Base-by-base conservation (phyloP, 2,113 vertebrate species). In the Mesoclemmys tuberculata region DNA sequence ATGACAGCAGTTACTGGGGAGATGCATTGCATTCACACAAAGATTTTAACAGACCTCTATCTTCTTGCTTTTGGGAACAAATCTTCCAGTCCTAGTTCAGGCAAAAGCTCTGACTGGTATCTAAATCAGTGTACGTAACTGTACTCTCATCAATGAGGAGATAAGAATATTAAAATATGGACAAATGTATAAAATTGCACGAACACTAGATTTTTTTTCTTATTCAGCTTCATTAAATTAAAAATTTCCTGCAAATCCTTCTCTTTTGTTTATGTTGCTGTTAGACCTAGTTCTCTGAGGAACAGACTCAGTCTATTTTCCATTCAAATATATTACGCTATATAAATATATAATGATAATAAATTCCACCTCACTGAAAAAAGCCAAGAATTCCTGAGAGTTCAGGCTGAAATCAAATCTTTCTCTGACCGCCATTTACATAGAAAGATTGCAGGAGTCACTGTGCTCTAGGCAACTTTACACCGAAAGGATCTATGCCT, bases 311-410 rank as follows among this genome's bases (percentile, higher is more conserved):
- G 12, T 49, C 46, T 90, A 1, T 79, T 95, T 94, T 85, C 41
- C 87, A 54, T 10, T 84, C 52, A 27, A 68, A 68, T 68, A n/a
- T 9, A n/a, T 68, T 3, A 41, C 89, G 29, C 51, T 12, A 5
- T 93, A 41, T 79, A 94, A 89, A 93, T 89, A 51, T 9, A 90
- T 85, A 95, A 93, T 64, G 61, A 64, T 75, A 87, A 89, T 87
- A n/a, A 0, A 87, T 58, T 7, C 9, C 52, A 4, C 80, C 93
- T 85, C 93, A 21, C 55, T 2, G 91, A 93, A 91, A 6, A 5
- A 68, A 16, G 49, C 6, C 2, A 81, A 48, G 55, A 90, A 79
- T 75, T 87, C 24, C 79, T 82, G 31, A 54, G 49, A n/a, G 87
- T 14, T 44, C 44, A 82, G 38, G 41, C 18, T 83, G 61, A 96